Evolutionary conservation across 30 jellyfish, hydroid and myxozoan genomes (phyloP).

Genomic region (Aurelia sp.): DNA sequence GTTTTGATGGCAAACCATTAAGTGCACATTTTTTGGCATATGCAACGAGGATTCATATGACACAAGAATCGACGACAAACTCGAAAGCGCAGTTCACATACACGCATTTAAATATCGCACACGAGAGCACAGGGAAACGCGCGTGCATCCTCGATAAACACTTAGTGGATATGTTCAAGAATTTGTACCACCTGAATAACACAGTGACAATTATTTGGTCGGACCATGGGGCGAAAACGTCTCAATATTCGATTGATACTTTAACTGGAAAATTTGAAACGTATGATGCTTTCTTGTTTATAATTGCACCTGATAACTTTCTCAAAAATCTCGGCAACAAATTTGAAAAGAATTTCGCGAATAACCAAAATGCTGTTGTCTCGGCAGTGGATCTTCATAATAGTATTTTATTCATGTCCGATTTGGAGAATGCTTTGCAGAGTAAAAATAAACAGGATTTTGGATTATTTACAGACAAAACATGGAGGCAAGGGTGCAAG

Average conservation of each 20-base stretch:
- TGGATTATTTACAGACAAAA: constrained; percentile 58
- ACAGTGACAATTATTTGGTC: constrained; percentile 86
- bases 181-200: constrained; percentile 38
- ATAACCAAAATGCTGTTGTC: constrained; percentile 70
- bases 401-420: constrained; percentile 48
- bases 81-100: constrained; percentile 79
- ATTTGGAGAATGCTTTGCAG: neutral
- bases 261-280: constrained; percentile 86
- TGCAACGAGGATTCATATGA: constrained; percentile 24
- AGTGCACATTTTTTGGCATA: constrained; percentile 71
- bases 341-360: neutral
- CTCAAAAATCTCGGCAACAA: constrained; percentile 18
- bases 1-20: constrained; percentile 84
- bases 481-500: constrained; percentile 63
- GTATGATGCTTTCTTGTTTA: constrained; percentile 78
- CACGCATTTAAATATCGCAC: constrained; percentile 92
- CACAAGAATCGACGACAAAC: constrained; percentile 45
- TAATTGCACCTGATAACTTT: constrained; percentile 54
- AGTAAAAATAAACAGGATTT: neutral
- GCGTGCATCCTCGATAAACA: constrained; percentile 61
- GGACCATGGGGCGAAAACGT: constrained; percentile 93
- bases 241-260: constrained; percentile 72
- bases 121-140: constrained; percentile 89
- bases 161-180: constrained; percentile 35
- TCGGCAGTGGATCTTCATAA: constrained; percentile 72